Base-by-base conservation (phyloP, 2,113 vertebrate species). In the Cyanistes caeruleus region DNA sequence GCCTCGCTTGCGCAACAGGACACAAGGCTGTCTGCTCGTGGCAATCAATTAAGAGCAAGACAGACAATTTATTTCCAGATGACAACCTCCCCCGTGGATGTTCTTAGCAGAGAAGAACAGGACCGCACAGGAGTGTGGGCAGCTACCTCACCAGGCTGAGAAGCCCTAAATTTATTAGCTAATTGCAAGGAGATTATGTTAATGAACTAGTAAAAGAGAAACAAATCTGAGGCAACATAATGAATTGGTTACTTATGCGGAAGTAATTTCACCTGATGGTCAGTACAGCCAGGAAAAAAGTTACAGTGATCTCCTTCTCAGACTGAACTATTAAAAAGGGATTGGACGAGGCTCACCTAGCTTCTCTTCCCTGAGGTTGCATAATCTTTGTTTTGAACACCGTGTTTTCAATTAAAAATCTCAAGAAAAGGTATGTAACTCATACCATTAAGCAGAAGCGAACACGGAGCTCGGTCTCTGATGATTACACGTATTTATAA, bases 31-130 rank as follows among this genome's bases (percentile, higher is more conserved):
- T 37, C 93, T 87, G 89, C 89, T 92, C 76, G 8, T 31, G 91
- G 91, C 80, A 91, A 72, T 92, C 91, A 77, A 92, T 92, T 91
- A 95, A 48, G 68, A 84, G 51, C 24, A 78, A 60, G 84, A 48
- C 20, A 82, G 89, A 74, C 30, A 2, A 51, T 76, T 94, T 88
- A 86, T 86, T 88, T 95, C 72, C 82, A 84, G 87, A 77, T 1
- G 5, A 95, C 55, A 84, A 77, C 83, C 91, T 95, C 65, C 80
- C 51, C n/a, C 20, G 30, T 64, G 73, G 91, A 93, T 53, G 48
- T 58, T 77, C 79, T 64, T 24, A 65, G 74, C 5, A 81, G 16
- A 84, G 46, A 74, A 17, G 37, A 86, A 62, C 67, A 90, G 88
- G 10, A 72, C 28, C 0, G 1, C 49, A 68, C 37, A 63, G 60